Conservation (phyloP, 1,140 invertebrate genomes). For the Pseudomyrmex sp. region DNA sequence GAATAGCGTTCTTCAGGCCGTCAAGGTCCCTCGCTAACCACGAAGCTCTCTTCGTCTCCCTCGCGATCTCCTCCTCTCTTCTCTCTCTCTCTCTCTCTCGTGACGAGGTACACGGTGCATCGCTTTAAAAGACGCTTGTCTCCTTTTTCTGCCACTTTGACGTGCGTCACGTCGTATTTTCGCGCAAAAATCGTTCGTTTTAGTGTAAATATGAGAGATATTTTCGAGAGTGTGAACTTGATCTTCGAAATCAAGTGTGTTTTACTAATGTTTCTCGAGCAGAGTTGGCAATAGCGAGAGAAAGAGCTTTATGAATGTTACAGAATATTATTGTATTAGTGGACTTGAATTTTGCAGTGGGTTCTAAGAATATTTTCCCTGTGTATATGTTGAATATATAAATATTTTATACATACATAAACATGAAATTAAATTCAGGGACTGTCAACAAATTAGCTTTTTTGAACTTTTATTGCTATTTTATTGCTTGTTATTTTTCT, state of each 20-base stretch:
- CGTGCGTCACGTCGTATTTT: slow-evolving; percentile 8
- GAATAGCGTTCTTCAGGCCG: slow-evolving; percentile 39
- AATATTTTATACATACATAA: not conserved
- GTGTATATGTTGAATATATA: not conserved
- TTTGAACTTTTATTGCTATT: too few relatives aligned
- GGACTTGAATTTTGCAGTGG: not conserved
- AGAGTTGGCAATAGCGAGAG: not conserved
- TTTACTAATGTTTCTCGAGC: slow-evolving; percentile 3
- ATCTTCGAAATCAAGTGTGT: not conserved
- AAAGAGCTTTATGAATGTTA: slow-evolving; percentile 11
- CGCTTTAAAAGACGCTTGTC: slow-evolving; percentile 22
- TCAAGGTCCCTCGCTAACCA: slow-evolving; percentile 51
- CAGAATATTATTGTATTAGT: not conserved
- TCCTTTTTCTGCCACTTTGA: not conserved
- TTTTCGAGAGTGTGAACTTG: not conserved
- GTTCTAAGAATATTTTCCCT: not conserved
- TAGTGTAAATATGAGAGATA: not conserved
- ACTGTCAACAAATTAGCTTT: too few relatives aligned
- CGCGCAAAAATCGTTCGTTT: not conserved
- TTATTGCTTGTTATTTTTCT: too few relatives aligned
- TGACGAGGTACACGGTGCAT: slow-evolving; percentile 13
- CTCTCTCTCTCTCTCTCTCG: not conserved
- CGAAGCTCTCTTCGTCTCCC: slow-evolving; percentile 24
- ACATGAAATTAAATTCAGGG: not conserved
- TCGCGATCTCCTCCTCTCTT: not conserved